Evolutionary conservation across 2,888 invertebrate species (phyloP).

Genomic region (Cantharis rustica): DNA sequence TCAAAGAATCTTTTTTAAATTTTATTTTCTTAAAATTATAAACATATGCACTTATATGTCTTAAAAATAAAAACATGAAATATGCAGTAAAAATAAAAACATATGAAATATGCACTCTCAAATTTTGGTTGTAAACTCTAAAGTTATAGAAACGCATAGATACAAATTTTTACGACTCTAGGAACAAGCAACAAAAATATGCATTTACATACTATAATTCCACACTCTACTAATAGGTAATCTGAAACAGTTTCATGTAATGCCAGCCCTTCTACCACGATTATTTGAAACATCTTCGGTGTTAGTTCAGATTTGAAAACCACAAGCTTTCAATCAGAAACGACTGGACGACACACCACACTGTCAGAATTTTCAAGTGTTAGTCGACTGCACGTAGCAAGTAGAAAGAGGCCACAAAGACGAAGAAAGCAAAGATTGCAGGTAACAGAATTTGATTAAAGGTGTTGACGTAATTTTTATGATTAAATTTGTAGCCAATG

Average conservation of each 20-base stretch:
- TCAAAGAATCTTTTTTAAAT: too few relatives aligned
- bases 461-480: not conserved
- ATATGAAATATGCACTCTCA: too few relatives aligned
- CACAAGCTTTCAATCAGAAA: constrained; percentile 89
- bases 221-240: too few relatives aligned
- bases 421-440: constrained; percentile 82
- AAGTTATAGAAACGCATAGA: too few relatives aligned
- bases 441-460: constrained; percentile 48
- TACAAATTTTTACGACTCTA: too few relatives aligned
- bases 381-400: constrained; percentile 71
- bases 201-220: too few relatives aligned
- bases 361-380: constrained; percentile 74
- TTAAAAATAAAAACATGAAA: too few relatives aligned
- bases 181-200: too few relatives aligned
- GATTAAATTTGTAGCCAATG: constrained; percentile 48
- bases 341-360: constrained; percentile 71
- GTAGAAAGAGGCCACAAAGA: constrained; percentile 80
- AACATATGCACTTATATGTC: too few relatives aligned
- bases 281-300: constrained; percentile 92
- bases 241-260: not conserved
- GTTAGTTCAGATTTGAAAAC: constrained; percentile 95
- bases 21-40: too few relatives aligned
- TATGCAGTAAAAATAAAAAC: too few relatives aligned
- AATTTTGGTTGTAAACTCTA: too few relatives aligned
- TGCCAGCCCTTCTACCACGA: constrained; percentile 45